phyloP scores from a whole-genome alignment of 2,113 vertebrate species.

The Cyanoderma ruficeps region DNA sequence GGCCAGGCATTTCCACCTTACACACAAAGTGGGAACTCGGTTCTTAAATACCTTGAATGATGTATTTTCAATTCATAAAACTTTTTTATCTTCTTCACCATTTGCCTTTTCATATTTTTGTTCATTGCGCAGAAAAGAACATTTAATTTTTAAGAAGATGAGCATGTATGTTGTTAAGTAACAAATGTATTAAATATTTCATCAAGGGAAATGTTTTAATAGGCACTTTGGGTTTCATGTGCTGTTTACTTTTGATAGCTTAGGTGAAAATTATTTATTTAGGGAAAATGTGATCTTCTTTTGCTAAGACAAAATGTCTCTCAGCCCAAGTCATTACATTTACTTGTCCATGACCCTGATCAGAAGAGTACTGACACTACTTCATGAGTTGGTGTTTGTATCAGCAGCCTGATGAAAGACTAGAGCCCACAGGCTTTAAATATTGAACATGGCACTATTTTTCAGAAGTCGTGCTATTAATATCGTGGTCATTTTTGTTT shows the following conservation, averaged over 20 bases:
- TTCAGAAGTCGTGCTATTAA: not conserved
- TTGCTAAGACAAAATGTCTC: not conserved
- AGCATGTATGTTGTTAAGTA: not conserved
- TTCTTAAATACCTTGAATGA: not conserved
- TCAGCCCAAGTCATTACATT: not conserved
- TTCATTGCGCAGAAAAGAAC: not conserved
- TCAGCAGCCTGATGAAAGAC: not conserved
- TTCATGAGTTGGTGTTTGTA: not conserved
- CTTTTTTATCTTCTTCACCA: not conserved
- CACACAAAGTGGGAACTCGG: not conserved
- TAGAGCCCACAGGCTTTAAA: not conserved
- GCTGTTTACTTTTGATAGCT: not conserved
- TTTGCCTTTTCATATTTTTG: not conserved
- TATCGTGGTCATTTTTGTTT: not conserved
- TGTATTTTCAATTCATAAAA: not conserved
- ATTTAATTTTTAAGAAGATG: not conserved
- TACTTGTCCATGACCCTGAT: not conserved
- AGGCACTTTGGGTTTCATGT: not conserved
- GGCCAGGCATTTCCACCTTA: not conserved
- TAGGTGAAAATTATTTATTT: not conserved
- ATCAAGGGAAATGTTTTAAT: not conserved
- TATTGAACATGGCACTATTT: not conserved
- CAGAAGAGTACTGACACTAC: not conserved
- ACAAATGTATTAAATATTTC: not conserved
- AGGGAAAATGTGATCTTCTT: not conserved